Evolutionary conservation across 2,797 vertebrate genomes (phyloP).

Genomic region (Sitta carolinensis): DNA sequence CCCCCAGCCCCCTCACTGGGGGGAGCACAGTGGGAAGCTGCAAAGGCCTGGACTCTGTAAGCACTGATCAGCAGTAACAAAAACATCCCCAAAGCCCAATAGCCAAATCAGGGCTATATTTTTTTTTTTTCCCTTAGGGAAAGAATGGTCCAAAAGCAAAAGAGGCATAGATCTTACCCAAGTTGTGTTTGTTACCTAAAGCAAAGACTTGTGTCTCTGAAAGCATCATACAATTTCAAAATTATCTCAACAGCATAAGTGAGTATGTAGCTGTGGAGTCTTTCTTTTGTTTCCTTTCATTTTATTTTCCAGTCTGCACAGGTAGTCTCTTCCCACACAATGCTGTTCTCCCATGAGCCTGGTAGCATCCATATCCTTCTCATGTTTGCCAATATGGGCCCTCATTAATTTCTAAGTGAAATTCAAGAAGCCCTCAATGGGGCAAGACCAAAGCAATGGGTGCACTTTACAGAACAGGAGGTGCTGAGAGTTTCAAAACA

Average conservation of each 20-base stretch:
- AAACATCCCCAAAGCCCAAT: background rate
- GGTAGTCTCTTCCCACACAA: background rate
- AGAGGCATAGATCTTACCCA: background rate
- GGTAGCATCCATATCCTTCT: background rate
- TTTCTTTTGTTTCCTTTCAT: background rate
- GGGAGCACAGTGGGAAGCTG: no score
- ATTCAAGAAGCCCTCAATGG: background rate
- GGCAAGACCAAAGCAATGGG: background rate
- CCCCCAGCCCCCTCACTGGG: no score
- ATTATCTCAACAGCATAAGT: background rate
- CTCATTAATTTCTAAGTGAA: background rate
- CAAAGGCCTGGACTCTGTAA: background rate
- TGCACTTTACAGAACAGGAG: background rate
- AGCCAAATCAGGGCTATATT: no score
- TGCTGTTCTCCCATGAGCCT: background rate
- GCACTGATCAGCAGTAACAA: background rate
- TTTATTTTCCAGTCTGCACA: background rate
- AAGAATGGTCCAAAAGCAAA: background rate
- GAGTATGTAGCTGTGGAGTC: background rate
- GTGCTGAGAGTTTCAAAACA: background rate
- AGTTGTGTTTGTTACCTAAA: background rate
- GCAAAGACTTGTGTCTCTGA: background rate
- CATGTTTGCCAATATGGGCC: fast-evolving
- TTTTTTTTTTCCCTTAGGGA: background rate
- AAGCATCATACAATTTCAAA: background rate